Conservation (phyloP, 2,113 vertebrate genomes). For the Neolamprologus sp. region DNA sequence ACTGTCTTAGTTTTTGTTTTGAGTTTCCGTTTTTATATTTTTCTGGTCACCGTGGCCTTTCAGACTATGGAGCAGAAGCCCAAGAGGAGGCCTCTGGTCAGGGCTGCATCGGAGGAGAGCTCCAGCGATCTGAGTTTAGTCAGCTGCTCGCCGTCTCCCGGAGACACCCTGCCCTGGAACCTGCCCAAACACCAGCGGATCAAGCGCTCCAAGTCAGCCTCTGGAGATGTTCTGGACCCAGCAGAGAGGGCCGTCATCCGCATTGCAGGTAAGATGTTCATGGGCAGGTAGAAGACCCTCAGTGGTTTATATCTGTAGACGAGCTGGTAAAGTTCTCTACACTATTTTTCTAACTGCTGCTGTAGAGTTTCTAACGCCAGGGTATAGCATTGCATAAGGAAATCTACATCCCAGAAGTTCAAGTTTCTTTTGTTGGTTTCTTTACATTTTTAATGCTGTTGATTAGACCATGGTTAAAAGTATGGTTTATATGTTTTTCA, state of each 20-base stretch:
- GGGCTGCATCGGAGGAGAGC: constrained; percentile 74
- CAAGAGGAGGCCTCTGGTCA: constrained; percentile 57
- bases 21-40: rapidly evolving
- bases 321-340: background rate
- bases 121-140: constrained; percentile 57
- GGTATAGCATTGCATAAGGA: background rate
- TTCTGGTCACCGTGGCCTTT: background rate
- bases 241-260: constrained; percentile 86
- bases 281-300: background rate
- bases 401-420: rapidly evolving
- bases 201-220: constrained; percentile 76
- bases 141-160: constrained; percentile 64
- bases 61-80: constrained; percentile 64
- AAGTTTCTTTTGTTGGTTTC: background rate
- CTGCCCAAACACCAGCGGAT: constrained; percentile 84
- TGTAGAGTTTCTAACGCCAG: background rate
- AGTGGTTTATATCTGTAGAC: background rate
- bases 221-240: constrained; percentile 81
- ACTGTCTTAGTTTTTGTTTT: background rate
- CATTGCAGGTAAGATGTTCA: constrained; percentile 80
- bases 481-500: background rate
- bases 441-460: background rate
- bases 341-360: background rate
- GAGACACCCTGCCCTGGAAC: constrained; percentile 95
- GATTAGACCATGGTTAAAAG: background rate